These are phyloP conservation scores for Graphium colonna DNA, from an alignment of 2,888 invertebrate genomes.

Conservation along the genomic window DNA sequence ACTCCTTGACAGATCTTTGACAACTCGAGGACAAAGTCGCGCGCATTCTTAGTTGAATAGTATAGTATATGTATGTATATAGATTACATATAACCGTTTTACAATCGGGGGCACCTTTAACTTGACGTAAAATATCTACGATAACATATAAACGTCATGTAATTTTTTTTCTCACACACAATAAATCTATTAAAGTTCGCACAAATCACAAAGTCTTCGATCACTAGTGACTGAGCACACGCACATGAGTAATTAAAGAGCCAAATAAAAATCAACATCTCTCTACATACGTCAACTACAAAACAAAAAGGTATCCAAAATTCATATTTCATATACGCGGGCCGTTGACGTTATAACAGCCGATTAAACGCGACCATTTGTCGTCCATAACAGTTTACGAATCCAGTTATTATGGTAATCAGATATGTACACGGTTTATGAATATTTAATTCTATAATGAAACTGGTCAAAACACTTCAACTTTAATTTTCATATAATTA, in stretches of 20 bases:
- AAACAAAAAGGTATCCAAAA: constrained; percentile 52
- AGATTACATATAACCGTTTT: constrained; percentile 29
- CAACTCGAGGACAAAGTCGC: no score
- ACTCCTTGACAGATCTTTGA: no score
- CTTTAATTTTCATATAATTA: no score
- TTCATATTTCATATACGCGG: constrained; percentile 30
- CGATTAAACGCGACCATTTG: no score
- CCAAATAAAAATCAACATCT: constrained; percentile 33
- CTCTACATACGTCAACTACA: constrained; percentile 31
- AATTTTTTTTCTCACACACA: constrained; percentile 37
- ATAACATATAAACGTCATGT: constrained; percentile 41
- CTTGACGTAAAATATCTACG: constrained; percentile 53
- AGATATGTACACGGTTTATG: constrained; percentile 30
- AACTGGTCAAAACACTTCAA: no score
- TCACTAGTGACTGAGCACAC: constrained; percentile 27
- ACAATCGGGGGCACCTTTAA: constrained; percentile 48
- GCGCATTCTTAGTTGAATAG: no score
- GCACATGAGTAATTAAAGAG: constrained; percentile 28
- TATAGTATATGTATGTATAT: constrained; percentile 23
- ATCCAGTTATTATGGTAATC: no score
- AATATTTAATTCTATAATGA: constrained; percentile 33
- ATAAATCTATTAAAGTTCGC: constrained; percentile 13
- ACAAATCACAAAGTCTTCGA: constrained; percentile 31
- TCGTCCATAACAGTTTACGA: no score
- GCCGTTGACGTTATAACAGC: no score